Conservation (phyloP, 2,888 invertebrate species). For the Trachelus stipa region DNA sequence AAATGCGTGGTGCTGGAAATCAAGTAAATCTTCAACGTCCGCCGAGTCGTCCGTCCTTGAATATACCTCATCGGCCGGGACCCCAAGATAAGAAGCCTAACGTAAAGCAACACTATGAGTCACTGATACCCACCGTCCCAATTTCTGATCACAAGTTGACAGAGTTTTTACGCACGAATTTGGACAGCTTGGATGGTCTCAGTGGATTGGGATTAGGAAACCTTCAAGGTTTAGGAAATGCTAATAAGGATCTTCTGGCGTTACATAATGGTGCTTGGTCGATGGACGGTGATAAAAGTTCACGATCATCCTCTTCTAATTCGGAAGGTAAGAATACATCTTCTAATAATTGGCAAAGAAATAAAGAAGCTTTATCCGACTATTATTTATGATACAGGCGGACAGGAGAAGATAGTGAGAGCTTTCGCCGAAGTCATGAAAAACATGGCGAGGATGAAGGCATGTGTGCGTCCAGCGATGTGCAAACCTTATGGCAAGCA, state of each 20-base stretch:
- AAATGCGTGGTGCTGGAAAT: conserved; percentile 53
- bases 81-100: conserved; percentile 62
- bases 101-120: conserved; percentile 65
- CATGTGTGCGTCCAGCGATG: conserved; percentile 89
- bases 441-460: conserved; percentile 89
- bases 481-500: conserved; percentile 92
- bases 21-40: conserved; percentile 62
- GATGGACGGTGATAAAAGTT: conserved; percentile 53
- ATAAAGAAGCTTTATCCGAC: background rate
- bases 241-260: conserved; percentile 75
- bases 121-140: conserved; percentile 52
- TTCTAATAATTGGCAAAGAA: background rate
- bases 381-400: conserved; percentile 61
- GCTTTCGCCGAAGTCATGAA: conserved; percentile 89
- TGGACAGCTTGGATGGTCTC: conserved; percentile 78
- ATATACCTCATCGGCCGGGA: conserved; percentile 63
- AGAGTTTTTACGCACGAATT: conserved; percentile 78
- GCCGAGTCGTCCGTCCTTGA: conserved; percentile 62
- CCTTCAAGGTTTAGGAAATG: conserved; percentile 55
- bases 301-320: conserved; percentile 56
- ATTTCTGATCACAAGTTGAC: conserved; percentile 75
- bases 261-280: conserved; percentile 78
- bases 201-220: conserved; percentile 60
- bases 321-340: conserved; percentile 57
- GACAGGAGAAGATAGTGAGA: conserved; percentile 87